These are phyloP conservation scores for Aethina tumida DNA, from an alignment of 1,140 invertebrate genomes.

Conservation along the genomic window DNA sequence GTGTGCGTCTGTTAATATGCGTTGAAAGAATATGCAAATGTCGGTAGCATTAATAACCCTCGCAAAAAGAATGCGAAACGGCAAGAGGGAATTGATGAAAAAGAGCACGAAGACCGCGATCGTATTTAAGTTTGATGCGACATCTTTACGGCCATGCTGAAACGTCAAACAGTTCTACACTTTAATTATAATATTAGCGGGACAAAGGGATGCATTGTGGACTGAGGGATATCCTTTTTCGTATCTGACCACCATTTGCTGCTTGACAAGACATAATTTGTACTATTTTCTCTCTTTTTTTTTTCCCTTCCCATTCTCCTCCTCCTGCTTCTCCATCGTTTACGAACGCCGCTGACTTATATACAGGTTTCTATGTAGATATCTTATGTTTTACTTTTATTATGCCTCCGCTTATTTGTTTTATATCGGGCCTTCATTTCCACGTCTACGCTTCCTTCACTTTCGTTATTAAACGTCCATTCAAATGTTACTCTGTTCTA, in stretches of 20 bases:
- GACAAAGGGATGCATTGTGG: constrained; percentile 22
- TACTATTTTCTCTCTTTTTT: constrained; percentile 19
- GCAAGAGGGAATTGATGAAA: too few relatives aligned
- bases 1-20: too few relatives aligned
- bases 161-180: constrained; percentile 27
- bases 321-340: too few relatives aligned
- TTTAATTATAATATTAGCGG: constrained; percentile 31
- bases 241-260: constrained; percentile 20
- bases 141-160: constrained; percentile 21
- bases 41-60: too few relatives aligned
- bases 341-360: constrained; percentile 25
- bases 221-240: constrained; percentile 25
- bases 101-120: not conserved
- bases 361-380: constrained; percentile 24
- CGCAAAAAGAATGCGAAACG: too few relatives aligned
- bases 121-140: constrained; percentile 20
- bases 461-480: too few relatives aligned
- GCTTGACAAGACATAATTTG: constrained; percentile 29
- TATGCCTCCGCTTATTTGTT: too few relatives aligned
- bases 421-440: too few relatives aligned
- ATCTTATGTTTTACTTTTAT: constrained; percentile 22
- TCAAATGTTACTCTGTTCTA: too few relatives aligned
- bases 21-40: too few relatives aligned
- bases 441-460: too few relatives aligned
- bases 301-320: too few relatives aligned